These are phyloP conservation scores for Biston stratarius DNA, from an alignment of 2,888 invertebrate genomes.

Conservation along the genomic window DNA sequence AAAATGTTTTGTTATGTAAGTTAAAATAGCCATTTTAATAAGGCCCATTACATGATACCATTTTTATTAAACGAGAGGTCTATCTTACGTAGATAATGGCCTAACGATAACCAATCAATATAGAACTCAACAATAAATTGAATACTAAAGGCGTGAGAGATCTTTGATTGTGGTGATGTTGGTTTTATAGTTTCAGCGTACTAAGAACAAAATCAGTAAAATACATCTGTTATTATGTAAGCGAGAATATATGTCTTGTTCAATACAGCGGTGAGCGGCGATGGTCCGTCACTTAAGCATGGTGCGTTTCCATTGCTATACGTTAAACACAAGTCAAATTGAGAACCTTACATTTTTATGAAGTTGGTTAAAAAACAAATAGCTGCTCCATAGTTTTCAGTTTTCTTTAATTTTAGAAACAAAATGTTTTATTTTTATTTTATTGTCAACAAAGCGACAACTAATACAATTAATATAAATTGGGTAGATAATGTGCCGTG, in stretches of 20 bases:
- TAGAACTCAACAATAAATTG: constrained; percentile 9
- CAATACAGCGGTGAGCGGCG: constrained; percentile 70
- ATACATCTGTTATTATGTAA: constrained; percentile 73
- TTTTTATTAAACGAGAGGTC: constrained; percentile 1
- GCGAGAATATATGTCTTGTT: constrained; percentile 56
- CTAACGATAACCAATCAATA: constrained; percentile 15
- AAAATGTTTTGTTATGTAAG: constrained; percentile 35
- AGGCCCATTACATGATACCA: constrained; percentile 10
- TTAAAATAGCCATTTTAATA: constrained; percentile 14
- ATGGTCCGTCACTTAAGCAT: constrained; percentile 61
- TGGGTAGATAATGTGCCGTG: too few relatives aligned
- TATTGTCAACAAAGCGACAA: too few relatives aligned
- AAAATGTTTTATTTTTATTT: too few relatives aligned
- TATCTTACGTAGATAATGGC: constrained; percentile 3
- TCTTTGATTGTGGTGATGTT: constrained; percentile 22
- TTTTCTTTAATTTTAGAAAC: too few relatives aligned
- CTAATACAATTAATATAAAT: too few relatives aligned
- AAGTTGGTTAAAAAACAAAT: too few relatives aligned
- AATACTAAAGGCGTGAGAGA: not conserved
- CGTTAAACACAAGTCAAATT: not conserved
- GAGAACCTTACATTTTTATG: too few relatives aligned
- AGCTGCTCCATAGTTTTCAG: too few relatives aligned
- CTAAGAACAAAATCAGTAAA: constrained; percentile 58
- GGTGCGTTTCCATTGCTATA: constrained; percentile 56
- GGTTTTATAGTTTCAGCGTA: constrained; percentile 21